Conservation (phyloP, 2,888 invertebrate genomes). For the Tipula vernalis region DNA sequence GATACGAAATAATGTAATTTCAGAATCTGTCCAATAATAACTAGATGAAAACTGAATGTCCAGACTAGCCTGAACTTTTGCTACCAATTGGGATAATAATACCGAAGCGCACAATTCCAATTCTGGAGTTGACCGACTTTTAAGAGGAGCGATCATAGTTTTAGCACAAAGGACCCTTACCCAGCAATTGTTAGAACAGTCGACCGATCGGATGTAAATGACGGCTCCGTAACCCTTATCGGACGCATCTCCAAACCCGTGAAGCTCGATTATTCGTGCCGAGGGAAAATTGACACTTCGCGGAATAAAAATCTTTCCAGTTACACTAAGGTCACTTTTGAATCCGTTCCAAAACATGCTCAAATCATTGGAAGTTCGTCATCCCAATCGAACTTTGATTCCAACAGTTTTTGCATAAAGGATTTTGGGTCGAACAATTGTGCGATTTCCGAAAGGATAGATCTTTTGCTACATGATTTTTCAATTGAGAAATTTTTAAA, state of each 20-base stretch:
- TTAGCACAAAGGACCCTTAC: no score
- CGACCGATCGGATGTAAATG: no score
- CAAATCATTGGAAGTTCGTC: neutral
- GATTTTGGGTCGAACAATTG: neutral
- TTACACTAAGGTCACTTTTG: neutral
- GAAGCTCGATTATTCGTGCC: no score
- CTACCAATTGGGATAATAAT: neutral
- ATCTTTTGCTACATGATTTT: neutral
- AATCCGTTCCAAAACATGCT: neutral
- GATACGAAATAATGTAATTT: neutral
- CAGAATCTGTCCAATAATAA: neutral
- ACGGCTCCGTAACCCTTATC: no score
- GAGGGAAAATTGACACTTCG: neutral
- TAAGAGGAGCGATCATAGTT: no score
- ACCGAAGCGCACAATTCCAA: neutral
- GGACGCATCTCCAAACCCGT: neutral
- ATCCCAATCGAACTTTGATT: neutral
- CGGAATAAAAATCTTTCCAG: neutral
- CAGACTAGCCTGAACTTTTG: neutral
- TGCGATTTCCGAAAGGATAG: neutral
- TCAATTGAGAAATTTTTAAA: neutral
- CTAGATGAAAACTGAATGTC: neutral
- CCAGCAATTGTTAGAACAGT: no score
- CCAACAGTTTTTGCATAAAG: neutral
- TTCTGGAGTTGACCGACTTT: no score